phyloP scores from a whole-genome alignment of 2,888 invertebrate species.

The Zele albiditarsus region DNA sequence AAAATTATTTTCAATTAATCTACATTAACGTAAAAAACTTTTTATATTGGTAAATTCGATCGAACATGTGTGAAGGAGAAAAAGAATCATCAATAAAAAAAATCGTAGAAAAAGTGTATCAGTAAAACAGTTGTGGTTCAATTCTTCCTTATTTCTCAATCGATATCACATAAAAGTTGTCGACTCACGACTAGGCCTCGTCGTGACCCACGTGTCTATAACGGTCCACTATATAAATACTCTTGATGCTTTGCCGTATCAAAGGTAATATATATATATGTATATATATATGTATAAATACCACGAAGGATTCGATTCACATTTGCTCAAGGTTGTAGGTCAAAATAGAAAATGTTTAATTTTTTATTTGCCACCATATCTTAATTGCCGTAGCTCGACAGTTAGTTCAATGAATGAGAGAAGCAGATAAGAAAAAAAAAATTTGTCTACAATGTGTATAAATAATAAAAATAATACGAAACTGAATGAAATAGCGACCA shows the following conservation, averaged over 20 bases:
- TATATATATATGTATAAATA: background rate
- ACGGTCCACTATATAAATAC: slow-evolving; percentile 30
- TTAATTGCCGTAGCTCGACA: background rate
- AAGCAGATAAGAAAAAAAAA: no score
- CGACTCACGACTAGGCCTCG: slow-evolving; percentile 31
- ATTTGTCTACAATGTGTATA: background rate
- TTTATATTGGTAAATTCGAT: background rate
- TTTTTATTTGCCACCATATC: background rate
- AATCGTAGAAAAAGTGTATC: slow-evolving; percentile 1
- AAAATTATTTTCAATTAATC: slow-evolving; percentile 1
- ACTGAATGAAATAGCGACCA: background rate
- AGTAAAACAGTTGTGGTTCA: slow-evolving; percentile 23
- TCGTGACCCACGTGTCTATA: slow-evolving; percentile 40
- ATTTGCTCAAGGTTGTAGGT: slow-evolving; percentile 45
- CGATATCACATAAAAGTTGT: slow-evolving; percentile 23
- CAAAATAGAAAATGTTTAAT: slow-evolving; percentile 22
- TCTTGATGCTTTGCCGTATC: slow-evolving; percentile 29
- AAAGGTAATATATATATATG: background rate
- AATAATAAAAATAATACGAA: background rate
- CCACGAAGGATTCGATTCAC: slow-evolving; percentile 41
- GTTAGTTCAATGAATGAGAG: no score
- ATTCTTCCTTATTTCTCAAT: slow-evolving; percentile 28
- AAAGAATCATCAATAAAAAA: background rate
- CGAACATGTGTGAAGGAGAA: background rate
- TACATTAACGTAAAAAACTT: background rate